Base-by-base conservation (phyloP, 2,888 invertebrate species). In the Parasteatoda lunata region DNA sequence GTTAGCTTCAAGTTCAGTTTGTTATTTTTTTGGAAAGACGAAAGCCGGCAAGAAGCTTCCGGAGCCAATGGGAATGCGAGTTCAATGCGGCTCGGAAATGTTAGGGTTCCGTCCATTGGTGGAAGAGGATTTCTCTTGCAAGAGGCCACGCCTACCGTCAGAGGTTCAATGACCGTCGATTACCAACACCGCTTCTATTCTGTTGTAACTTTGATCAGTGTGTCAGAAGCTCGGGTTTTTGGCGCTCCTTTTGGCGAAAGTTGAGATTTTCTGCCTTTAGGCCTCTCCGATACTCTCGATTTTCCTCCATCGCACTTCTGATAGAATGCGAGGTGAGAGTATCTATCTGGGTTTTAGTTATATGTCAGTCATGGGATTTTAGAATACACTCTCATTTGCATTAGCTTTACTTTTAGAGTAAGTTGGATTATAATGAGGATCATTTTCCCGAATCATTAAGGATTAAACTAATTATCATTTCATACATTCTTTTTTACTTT, bases 131-230 rank as follows among this genome's bases (percentile, higher is more conserved):
- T 76, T 81, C 52, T 71, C 52, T 5, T 54, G 66, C 66, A 15
- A 5, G 7, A 49, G 52, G 85, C 85, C 80, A 80, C 85, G 71
- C 85, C 85, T 15, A 49, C 52, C 52, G n/a, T 69, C 45, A 70
- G 85, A 86, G 85, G 85, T 86, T 86, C 85, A 86, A 77, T 86
- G 85, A 86, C 85, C 85, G 77, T 72, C 70, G 70, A 65, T 64
- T 30, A 59, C 59, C 59, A 59, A 59, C 59, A 13, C 30, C 59
- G 59, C 59, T 59, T 59, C 59, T 59, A 9, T 59, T 59, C 59
- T 59, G 70, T 79, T 82, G 82, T 76, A 69, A 84, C 83, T 84
- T 84, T 77, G 76, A 77, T 76, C 80, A 80, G 68, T 86, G 85
- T 80, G 80, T 80, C 80, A 86, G 70, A 70, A 49, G 65, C 65